Base-by-base conservation (phyloP, 2,797 vertebrate species). In the Bradypodion pumilum region DNA sequence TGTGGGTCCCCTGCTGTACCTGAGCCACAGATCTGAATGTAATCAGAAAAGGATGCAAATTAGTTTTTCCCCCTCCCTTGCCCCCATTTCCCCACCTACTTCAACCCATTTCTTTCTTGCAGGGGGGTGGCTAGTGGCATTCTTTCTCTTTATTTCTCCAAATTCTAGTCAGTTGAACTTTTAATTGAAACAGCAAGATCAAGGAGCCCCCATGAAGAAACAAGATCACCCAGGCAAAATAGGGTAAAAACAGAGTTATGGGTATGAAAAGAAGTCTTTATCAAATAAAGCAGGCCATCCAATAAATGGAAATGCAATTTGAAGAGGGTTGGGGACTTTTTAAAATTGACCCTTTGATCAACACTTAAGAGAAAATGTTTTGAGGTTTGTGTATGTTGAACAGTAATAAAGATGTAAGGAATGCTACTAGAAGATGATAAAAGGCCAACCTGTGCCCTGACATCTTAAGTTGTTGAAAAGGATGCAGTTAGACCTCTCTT, bases 31-130 rank as follows among this genome's bases (percentile, higher is more conserved):
- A 93, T 87, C 88, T n/a, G 80, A 78, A 87, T 87, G 84, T 89
- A 91, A 88, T 91, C 85, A 90, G 88, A 93, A 91, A 56, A 90
- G 77, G 91, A 91, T 91, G 94, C 88, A 93, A 91, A 94, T 92
- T 90, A 93, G 89, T 86, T 87, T 86, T 85, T n/a, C 82, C 89
- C 90, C 9, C 2, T 44, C 82, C 89, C 87, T 5, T 23, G 7
- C 2, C 56, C 80, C 89, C 91, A 46, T 16, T 69, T 85, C 92
- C 88, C 92, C 89, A 88, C 85, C 81, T 91, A 90, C 83, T 87
- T 89, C 92, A 90, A 91, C 76, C 52, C 4, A 84, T 88, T 84
- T 85, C 87, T 88, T 78, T 56, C 87, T 88, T 80, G 21, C 52
- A 40, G 12, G 42, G 81, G 84, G 82, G 35, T 81, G 27, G 44